phyloP scores from a whole-genome alignment of 1,140 invertebrate species.

The Drosophila willistoni region DNA sequence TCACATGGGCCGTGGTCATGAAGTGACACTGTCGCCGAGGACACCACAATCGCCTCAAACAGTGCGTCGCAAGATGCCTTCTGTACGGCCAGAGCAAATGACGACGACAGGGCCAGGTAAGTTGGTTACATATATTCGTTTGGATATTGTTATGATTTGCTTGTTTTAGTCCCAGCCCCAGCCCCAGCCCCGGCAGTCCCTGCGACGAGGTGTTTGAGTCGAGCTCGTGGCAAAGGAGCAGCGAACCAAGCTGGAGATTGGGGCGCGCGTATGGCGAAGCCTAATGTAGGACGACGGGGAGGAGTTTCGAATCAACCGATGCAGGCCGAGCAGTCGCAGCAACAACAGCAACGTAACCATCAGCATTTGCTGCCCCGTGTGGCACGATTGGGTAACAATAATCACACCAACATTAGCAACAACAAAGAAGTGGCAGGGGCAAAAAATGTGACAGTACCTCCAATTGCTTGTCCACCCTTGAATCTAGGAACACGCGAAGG shows the following conservation, averaged over 20 bases:
- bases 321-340: too few relatives aligned
- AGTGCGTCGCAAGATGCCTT: constrained; percentile 44
- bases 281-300: neutral
- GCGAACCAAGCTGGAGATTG: neutral
- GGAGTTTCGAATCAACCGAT: neutral
- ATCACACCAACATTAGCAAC: too few relatives aligned
- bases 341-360: neutral
- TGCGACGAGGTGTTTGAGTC: neutral
- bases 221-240: neutral
- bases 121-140: neutral
- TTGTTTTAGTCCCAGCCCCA: neutral
- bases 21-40: constrained; percentile 8
- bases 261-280: neutral
- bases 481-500: neutral
- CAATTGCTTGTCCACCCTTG: neutral
- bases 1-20: constrained; percentile 27
- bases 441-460: neutral
- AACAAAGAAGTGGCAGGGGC: neutral
- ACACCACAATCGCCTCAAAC: neutral
- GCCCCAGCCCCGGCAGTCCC: neutral
- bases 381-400: constrained; percentile 22
- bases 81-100: constrained; percentile 39
- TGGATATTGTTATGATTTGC: neutral
- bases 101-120: constrained; percentile 14
- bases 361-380: constrained; percentile 48